Percentiles rank a stretch among this genome's conserved stretches.
Evolutionary conservation across 2,888 invertebrate species (phyloP).

Genomic region (Chalcis sispes): DNA sequence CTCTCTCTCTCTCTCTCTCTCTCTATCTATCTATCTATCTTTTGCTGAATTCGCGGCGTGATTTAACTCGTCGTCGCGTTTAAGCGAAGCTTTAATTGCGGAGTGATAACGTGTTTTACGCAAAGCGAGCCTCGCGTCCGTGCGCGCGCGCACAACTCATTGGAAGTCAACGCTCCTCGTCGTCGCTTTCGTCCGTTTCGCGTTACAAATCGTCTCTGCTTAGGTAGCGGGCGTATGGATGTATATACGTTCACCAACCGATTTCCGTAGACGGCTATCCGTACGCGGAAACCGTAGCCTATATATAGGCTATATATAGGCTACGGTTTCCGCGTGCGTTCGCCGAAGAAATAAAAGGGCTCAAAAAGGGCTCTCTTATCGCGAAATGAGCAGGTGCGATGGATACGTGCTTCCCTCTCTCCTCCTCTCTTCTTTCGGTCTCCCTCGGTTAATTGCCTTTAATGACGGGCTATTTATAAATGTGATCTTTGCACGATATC

Average conservation of each 20-base stretch:
- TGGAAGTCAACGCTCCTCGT: slow-evolving; percentile 28
- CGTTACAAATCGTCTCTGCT: too few relatives aligned
- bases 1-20: too few relatives aligned
- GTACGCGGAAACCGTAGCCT: background rate
- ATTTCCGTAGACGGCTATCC: slow-evolving; percentile 20
- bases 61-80: slow-evolving; percentile 66
- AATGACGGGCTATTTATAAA: slow-evolving; percentile 21
- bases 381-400: slow-evolving; percentile 12
- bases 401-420: background rate
- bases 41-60: slow-evolving; percentile 62
- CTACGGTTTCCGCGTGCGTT: background rate
- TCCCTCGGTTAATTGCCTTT: slow-evolving; percentile 25
- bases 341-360: background rate
- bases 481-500: slow-evolving; percentile 18
- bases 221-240: too few relatives aligned
- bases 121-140: too few relatives aligned
- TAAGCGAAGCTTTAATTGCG: slow-evolving; percentile 69
- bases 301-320: too few relatives aligned
- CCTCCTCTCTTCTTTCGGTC: background rate
- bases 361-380: slow-evolving; percentile 7
- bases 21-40: too few relatives aligned
- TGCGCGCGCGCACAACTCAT: slow-evolving; percentile 22
- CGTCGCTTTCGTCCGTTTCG: too few relatives aligned
- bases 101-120: slow-evolving; percentile 69
- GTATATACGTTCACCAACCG: too few relatives aligned